Evolutionary conservation across 2,888 invertebrate species (phyloP), one percentile per base, ranked within the genome.

Genomic region (Polia nebulosa): DNA sequence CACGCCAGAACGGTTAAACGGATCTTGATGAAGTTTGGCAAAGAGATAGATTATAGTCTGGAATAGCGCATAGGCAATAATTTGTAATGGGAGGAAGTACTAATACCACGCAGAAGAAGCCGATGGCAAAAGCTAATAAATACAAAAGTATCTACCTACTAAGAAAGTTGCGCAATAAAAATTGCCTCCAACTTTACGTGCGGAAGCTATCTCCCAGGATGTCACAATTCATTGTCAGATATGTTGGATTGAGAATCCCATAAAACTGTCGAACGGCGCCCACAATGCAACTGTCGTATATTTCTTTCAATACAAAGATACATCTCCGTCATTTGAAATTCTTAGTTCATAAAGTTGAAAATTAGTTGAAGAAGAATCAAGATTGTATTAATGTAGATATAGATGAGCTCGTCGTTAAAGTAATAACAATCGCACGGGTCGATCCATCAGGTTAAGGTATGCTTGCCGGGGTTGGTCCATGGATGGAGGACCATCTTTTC

Each of bases 181-280:
- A 62, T 58, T 75, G 47, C 66, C 64, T 73, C 53, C 45, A 71
- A 49, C 47, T 66, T 68, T 51, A 70, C 45, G 72, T 27, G 81
- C 81, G 71, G 80, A 80, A 80, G 80, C 79, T 81, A 81, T 78
- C 68, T 72, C 63, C 25, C 34, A 20, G 59, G 63, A 66, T 56
- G 70, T 60, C 79, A 74, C 81, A 73, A 72, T 68, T 72, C 72
- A 74, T 27, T 77, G 77, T 77, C 63, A 63, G 52, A 64, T 57
- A 71, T 70, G 61, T 79, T 72, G 81, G 65, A 64, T 79, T 62
- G 77, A 68, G 76, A 70, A 72, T 59, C 61, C 57, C 68, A 77
- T 81, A 81, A 81, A 81, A 63, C 80, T 77, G 81, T 77, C 79
- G 8, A 44, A 55, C 60, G 27, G 62, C 82, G 80, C 82, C 81